Evolutionary conservation across 92 coral and sea anemone genomes (phyloP), one percentile per base, ranked within the genome.

Genomic region (Bergia sp.): DNA sequence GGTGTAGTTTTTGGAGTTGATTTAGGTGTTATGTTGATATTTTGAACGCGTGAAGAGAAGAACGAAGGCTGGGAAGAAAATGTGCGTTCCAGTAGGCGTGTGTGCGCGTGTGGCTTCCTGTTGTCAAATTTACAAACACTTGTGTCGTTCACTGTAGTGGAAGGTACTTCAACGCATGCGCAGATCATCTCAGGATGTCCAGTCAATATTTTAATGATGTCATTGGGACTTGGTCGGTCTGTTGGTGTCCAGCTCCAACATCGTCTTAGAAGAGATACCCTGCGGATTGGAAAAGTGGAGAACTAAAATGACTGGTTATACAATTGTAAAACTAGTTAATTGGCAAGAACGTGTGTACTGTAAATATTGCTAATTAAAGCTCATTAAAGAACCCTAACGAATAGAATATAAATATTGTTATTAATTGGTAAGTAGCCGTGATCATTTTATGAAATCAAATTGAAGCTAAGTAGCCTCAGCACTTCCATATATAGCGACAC

Each of bases 141-240:
- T 9, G 76, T 82, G 76, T 82, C 86, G 73, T 82, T 82, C 9
- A 82, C 86, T 4, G 86, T 82, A 9, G 86, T 82, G 21, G 86
- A 65, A 65, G 86, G 86, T 11, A 82, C 76, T 82, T 82, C 86
- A 66, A 82, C 86, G 77, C 77, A 82, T 43, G 86, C 86, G 42
- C 61, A 23, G 16, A 82, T 40, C 86, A 82, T 82, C 61, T 82
- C 86, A 43, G 86, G 86, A 66, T 65, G 58, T 18, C 23, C 74
- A 12, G 47, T 64, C 21, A 82, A 45, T 6, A 18, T 42, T 42
- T 11, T 40, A 45, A 82, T 71, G 72, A 82, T 65, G 40, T 82
- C 86, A 21, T 82, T 15, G 6, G 86, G 76, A 12, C 43, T 47
- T 21, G 86, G 76, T 82, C 86, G 23, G 53, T 82, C 86, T 41